Evolutionary conservation across 2,113 vertebrate genomes (phyloP).

Genomic region (Nothoprocta perdicaria): DNA sequence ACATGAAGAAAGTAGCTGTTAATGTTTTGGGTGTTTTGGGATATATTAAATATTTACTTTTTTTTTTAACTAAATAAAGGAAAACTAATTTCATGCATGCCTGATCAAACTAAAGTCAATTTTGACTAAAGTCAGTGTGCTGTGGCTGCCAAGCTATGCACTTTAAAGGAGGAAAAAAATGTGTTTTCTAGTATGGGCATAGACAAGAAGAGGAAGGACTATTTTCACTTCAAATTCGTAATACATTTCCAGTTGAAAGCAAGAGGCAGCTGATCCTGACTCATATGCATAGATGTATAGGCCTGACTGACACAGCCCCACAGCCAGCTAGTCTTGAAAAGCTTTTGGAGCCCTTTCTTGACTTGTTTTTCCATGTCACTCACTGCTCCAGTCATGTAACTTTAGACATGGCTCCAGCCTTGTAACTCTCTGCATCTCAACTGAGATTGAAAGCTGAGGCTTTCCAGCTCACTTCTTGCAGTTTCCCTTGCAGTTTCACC

Average conservation of each 20-base stretch:
- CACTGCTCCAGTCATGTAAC: background rate
- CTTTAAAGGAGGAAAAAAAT: background rate
- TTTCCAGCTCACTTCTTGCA: background rate
- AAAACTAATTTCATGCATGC: background rate
- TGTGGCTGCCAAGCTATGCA: background rate
- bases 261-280: background rate
- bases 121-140: background rate
- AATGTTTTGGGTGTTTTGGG: background rate
- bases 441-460: too few relatives aligned
- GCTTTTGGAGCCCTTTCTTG: background rate
- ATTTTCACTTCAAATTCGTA: background rate
- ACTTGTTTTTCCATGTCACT: background rate
- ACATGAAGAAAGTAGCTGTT: background rate
- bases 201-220: background rate
- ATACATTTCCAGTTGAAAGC: background rate
- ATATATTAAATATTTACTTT: background rate
- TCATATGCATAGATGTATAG: accelerated
- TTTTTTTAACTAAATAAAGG: background rate
- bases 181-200: background rate
- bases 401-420: background rate
- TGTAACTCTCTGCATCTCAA: background rate
- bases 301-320: background rate
- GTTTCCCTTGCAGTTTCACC: accelerated
- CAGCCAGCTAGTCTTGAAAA: background rate
- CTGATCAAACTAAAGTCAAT: background rate